Evolutionary conservation across 2,797 vertebrate species (phyloP), one percentile per base, ranked within the genome.

Genomic region (Carduelis carduelis): DNA sequence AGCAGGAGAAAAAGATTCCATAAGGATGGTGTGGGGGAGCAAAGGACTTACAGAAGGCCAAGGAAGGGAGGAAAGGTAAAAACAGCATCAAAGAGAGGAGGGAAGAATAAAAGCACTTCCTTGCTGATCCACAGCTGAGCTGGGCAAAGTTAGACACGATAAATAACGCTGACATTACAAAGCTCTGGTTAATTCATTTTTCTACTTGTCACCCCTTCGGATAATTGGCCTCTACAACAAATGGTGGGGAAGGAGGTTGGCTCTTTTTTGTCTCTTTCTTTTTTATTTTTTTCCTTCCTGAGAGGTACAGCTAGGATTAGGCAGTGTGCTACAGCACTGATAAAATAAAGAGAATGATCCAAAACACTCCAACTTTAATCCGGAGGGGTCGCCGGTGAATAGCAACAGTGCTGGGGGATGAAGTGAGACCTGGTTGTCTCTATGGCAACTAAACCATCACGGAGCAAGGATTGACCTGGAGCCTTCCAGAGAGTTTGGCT

Each of bases 201-300:
- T 95, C 94, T 94, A 23, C 97, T 93, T 96, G 97, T 97, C 95
- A 95, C 91, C 44, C 27, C 76, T 90, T 96, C 1, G 57, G 95
- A 96, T 97, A 98, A 98, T 98, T 97, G 96, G 95, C 87, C 95
- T 83, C 84, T 50, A 89, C 90, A 95, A 95, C 82, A 88, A 97
- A 95, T 17, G n/a, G 72, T 20, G 87, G 76, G 75, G 96, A 97
- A 94, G 49, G 37, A 90, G 61, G 59, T 55, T 75, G 56, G 28
- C 28, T 68, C 78, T 78, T 79, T 90, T 78, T 43, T 64, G 43
- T 83, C 55, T 27, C 39, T 39, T 46, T 77, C 26, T 50, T 83
- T 63, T 37, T 55, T 43, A 30, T 30, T 83, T 88, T 52, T 92
- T 60, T 66, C 12, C 35, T 68, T 86, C 85, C 83, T 83, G n/a